A percentile compares a stretch with the other conserved stretches of the same genome.
Conservation (phyloP, 2,888 invertebrate genomes). For the Himalopsyche tibetana region DNA sequence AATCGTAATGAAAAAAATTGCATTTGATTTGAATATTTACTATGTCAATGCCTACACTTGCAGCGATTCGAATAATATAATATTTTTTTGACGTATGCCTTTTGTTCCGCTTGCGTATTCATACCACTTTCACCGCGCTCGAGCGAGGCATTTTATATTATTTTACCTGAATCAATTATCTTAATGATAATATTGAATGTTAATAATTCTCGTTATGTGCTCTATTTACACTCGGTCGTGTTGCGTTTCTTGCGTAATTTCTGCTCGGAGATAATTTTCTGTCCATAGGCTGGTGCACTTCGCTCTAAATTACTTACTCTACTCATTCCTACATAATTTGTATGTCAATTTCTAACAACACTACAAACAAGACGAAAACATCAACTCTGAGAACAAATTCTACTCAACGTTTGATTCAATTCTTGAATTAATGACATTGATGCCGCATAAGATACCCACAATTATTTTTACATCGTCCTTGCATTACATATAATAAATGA, state of each 20-base stretch:
- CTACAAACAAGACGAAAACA: no score
- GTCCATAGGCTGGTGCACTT: conserved; percentile 1
- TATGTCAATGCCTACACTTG: neutral
- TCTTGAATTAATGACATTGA: no score
- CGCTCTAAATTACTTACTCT: neutral
- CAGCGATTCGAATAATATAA: neutral
- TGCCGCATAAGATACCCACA: no score
- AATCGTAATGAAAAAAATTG: neutral
- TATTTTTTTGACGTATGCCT: no score
- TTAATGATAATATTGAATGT: conserved; percentile 50
- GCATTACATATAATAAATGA: no score
- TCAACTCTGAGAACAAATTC: no score
- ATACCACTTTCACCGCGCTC: conserved; percentile 53
- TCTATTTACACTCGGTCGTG: conserved; percentile 50
- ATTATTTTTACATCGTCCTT: no score
- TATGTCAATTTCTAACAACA: neutral
- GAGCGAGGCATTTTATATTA: conserved; percentile 47
- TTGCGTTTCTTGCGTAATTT: conserved; percentile 53
- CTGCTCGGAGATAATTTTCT: conserved; percentile 16
- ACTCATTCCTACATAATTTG: neutral
- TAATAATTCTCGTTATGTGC: conserved; percentile 50
- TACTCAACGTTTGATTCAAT: no score
- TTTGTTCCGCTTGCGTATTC: neutral
- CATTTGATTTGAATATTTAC: neutral
- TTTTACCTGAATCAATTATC: conserved; percentile 53